Base-by-base conservation (phyloP, 2,888 invertebrate genomes). In the Heliconius erato region DNA sequence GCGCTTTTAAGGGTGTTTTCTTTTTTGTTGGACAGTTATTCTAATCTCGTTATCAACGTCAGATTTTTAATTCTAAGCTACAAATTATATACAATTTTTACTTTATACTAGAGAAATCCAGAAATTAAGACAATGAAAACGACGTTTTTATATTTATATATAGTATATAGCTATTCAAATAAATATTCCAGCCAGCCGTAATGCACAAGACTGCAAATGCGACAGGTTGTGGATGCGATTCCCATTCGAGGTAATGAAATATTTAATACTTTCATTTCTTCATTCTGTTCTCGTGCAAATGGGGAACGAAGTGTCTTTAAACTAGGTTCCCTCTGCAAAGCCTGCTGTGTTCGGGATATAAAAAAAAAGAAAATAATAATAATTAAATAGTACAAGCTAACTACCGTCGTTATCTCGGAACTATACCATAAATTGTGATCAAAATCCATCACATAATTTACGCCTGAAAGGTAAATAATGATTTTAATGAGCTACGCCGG, bases 381-480 rank as follows among this genome's bases (percentile, higher is more conserved):
- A n/a, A 63, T n/a, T n/a, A 63, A 63, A 63, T 63, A 63, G 0
- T 63, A 11, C 3, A 16, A 26, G 3, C 14, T 44, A 49, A 0
- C 2, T 26, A 72, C n/a, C 19, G 9, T 72, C 26, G 1, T 44
- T 49, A 7, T n/a, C 44, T 72, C 5, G 4, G 14, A 5, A 71
- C 40, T 71, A 71, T 40, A 71, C 40, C 14, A 44, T 71, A 71
- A 71, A 40, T 44, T 71, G 23, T 44, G 40, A 23, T 71, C n/a
- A 71, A 23, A 71, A 71, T 71, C n/a, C 23, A 71, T 40, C 35
- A 40, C 35, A 12, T 11, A 71, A 71, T 35, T 35, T 23, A 40
- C 67, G 23, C 69, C 23, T 71, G n/a, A 40, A 71, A 71, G 23
- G 40, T 40, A 71, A 71, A 35, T 67, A 67, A 67, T 19, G 67